Conservation (phyloP, 2,113 vertebrate species). For the Phylloscopus trochiloides region DNA sequence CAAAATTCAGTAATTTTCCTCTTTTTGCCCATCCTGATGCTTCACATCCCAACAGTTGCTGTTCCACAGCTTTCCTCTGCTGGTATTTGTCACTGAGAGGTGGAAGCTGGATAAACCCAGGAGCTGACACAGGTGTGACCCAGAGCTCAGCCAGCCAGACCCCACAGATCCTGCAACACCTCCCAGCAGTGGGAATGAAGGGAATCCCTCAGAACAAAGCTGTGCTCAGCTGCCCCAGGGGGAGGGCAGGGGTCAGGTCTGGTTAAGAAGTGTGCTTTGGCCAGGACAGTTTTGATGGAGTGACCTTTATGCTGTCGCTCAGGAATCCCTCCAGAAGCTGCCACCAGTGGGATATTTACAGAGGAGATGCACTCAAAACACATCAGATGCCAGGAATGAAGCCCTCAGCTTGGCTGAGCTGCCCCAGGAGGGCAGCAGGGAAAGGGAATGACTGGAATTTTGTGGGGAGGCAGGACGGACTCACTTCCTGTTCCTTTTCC, state of each 20-base stretch:
- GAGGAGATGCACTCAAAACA: not conserved
- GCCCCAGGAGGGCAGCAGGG: not conserved
- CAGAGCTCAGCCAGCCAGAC: not conserved
- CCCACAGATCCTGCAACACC: not conserved
- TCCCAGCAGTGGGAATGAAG: not conserved
- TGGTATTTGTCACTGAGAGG: not conserved
- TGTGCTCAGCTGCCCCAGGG: not conserved
- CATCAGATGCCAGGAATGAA: not conserved
- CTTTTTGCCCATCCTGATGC: not conserved
- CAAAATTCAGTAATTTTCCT: not conserved
- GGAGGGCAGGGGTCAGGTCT: not conserved
- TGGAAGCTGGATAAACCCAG: not conserved
- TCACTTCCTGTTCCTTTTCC: conserved; percentile 94
- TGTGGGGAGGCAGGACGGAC: not conserved
- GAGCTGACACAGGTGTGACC: rapidly evolving
- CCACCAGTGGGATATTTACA: not conserved
- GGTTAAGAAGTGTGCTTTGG: not conserved
- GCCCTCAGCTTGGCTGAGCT: not conserved
- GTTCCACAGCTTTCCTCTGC: not conserved
- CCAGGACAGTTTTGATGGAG: not conserved
- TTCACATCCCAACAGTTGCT: not conserved
- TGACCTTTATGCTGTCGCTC: not conserved
- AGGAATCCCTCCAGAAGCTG: not conserved
- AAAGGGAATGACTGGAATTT: rapidly evolving
- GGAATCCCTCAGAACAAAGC: not conserved